phyloP scores from a whole-genome alignment of 2,888 invertebrate genomes.

The Atrina japonica region DNA sequence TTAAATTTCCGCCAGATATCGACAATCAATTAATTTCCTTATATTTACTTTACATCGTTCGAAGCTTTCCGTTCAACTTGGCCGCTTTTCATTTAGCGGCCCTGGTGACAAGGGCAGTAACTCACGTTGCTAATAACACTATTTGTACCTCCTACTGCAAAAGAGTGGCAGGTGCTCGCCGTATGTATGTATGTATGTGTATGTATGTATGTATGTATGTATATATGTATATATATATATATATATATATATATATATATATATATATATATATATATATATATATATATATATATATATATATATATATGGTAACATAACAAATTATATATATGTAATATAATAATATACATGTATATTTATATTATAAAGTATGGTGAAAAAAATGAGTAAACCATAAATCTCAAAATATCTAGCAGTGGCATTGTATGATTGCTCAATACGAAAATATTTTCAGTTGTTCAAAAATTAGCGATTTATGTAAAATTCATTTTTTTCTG shows the following conservation, averaged over 20 bases:
- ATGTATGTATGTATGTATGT: background rate
- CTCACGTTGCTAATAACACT: slow-evolving; percentile 29
- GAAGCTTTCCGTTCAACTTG: slow-evolving; percentile 23
- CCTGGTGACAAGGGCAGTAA: slow-evolving; percentile 57
- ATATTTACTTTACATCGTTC: slow-evolving; percentile 17
- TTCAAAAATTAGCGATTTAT: too few relatives aligned
- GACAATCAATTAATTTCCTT: slow-evolving; percentile 21
- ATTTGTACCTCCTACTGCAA: background rate
- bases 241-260: slow-evolving; percentile 12
- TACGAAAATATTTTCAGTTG: too few relatives aligned
- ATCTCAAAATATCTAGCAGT: too few relatives aligned
- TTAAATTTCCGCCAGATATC: background rate
- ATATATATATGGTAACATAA: too few relatives aligned
- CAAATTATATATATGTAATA: background rate
- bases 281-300: background rate
- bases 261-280: background rate
- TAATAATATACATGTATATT: too few relatives aligned
- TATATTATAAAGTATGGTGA: background rate
- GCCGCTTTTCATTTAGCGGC: slow-evolving; percentile 41
- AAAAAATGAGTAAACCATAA: too few relatives aligned
- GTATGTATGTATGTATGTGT: too few relatives aligned
- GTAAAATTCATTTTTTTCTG: too few relatives aligned
- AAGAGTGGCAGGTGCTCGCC: too few relatives aligned
- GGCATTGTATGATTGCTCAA: too few relatives aligned
- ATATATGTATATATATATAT: background rate